A percentile compares a stretch with the other conserved stretches of the same genome.
These are phyloP conservation scores for Campoplex capitator DNA, from an alignment of 2,888 invertebrate genomes.

Conservation along the genomic window DNA sequence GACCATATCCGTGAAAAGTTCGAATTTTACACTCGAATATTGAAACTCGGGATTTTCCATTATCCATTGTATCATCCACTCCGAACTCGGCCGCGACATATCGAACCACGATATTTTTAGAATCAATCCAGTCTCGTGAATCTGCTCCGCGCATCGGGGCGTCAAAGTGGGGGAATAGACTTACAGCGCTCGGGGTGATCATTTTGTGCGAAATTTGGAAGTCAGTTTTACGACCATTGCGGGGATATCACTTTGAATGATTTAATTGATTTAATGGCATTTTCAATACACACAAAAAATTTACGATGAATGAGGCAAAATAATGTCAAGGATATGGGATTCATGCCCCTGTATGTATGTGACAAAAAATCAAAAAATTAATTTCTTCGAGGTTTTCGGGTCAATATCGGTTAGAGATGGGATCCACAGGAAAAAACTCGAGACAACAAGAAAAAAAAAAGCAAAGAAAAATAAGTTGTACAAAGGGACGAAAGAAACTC, in stretches of 20 bases:
- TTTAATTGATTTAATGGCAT: no score
- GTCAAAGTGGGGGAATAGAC: no score
- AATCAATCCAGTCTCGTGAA: neutral
- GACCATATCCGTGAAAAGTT: constrained; percentile 10
- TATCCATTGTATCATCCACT: constrained; percentile 21
- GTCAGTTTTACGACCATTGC: no score
- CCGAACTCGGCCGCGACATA: neutral
- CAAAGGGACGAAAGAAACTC: constrained; percentile 46
- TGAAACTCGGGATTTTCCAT: constrained; percentile 24
- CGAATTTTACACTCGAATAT: constrained; percentile 36
- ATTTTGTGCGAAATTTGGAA: no score
- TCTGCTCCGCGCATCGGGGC: no score
- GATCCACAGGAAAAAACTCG: constrained; percentile 21
- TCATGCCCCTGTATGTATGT: neutral
- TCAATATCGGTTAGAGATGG: constrained; percentile 25
- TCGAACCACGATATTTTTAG: constrained; percentile 21
- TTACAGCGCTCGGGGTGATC: no score
- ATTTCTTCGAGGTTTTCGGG: constrained; percentile 17
- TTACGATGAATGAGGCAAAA: no score
- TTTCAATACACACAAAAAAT: neutral
- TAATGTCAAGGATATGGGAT: neutral
- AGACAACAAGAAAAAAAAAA: constrained; percentile 31
- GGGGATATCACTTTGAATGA: no score
- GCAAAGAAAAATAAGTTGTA: constrained; percentile 26
- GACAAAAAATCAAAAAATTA: constrained; percentile 23